phyloP scores from a whole-genome alignment of 2,888 invertebrate species.

The Drosophila sordidapex region DNA sequence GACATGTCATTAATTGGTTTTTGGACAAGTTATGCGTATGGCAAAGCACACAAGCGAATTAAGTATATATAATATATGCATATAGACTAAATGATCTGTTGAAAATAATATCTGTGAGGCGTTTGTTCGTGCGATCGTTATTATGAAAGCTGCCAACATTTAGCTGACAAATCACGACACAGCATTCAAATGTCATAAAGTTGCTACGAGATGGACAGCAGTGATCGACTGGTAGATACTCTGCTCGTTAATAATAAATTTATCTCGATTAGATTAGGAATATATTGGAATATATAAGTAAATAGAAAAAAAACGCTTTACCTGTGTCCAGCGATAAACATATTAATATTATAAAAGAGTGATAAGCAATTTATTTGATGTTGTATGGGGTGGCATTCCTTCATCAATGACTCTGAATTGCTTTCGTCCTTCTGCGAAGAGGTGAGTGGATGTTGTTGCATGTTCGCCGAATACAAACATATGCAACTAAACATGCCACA shows the following conservation, averaged over 20 bases:
- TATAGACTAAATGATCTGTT: constrained; percentile 38
- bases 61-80: constrained; percentile 18
- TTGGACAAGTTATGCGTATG: constrained; percentile 67
- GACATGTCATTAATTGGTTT: constrained; percentile 71
- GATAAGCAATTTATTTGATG: not conserved
- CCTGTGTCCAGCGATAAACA: not conserved
- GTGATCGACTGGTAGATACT: not conserved
- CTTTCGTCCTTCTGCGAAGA: not conserved
- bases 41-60: constrained; percentile 1
- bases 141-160: constrained; percentile 31
- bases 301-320: not conserved
- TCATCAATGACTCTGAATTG: not conserved
- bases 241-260: too few species aligned
- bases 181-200: constrained; percentile 18
- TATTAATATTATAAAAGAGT: not conserved
- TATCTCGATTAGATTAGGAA: too few species aligned
- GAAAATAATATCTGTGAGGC: constrained; percentile 33
- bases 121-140: constrained; percentile 10
- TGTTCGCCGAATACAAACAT: not conserved
- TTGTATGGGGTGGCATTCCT: not conserved
- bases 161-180: constrained; percentile 43
- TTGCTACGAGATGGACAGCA: not conserved
- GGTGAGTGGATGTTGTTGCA: not conserved
- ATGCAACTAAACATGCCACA: not conserved
- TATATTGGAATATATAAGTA: not conserved